Conservation (phyloP, 2,888 invertebrate species). For the Drosophila siamana region DNA sequence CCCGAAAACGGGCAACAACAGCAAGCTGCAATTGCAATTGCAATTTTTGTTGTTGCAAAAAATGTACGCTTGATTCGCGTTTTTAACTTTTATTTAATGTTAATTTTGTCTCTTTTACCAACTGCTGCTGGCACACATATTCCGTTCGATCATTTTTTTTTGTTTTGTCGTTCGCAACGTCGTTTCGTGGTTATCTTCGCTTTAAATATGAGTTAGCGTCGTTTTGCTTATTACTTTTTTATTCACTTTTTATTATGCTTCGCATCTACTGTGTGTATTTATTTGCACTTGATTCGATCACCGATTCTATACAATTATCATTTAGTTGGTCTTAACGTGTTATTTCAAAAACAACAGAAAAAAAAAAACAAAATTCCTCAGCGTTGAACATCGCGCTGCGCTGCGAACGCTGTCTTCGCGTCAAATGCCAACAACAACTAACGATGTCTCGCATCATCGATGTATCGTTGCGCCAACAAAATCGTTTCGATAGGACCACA, state of each 20-base stretch:
- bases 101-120: slow-evolving; percentile 47
- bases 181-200: slow-evolving; percentile 61
- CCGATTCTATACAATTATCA: slow-evolving; percentile 38
- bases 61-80: slow-evolving; percentile 41
- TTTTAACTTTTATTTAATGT: slow-evolving; percentile 39
- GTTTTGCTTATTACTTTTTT: slow-evolving; percentile 35
- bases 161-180: slow-evolving; percentile 45
- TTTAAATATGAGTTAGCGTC: slow-evolving; percentile 47
- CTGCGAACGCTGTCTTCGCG: slow-evolving; percentile 54
- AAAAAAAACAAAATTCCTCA: slow-evolving; percentile 39
- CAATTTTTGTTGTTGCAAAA: slow-evolving; percentile 25
- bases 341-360: slow-evolving; percentile 58
- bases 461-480: slow-evolving; percentile 12
- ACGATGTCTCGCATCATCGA: slow-evolving; percentile 10
- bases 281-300: slow-evolving; percentile 44
- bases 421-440: slow-evolving; percentile 58
- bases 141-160: slow-evolving; percentile 54
- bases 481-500: neutral
- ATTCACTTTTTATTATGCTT: slow-evolving; percentile 30
- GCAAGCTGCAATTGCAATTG: slow-evolving; percentile 29
- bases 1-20: slow-evolving; percentile 38
- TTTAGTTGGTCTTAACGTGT: slow-evolving; percentile 51
- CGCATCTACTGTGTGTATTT: slow-evolving; percentile 26
- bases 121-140: slow-evolving; percentile 54
- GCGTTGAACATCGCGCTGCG: slow-evolving; percentile 58